Evolutionary conservation across 2,888 invertebrate species (phyloP), one percentile per base, ranked within the genome.

Genomic region (Oegoconia quadripuncta): DNA sequence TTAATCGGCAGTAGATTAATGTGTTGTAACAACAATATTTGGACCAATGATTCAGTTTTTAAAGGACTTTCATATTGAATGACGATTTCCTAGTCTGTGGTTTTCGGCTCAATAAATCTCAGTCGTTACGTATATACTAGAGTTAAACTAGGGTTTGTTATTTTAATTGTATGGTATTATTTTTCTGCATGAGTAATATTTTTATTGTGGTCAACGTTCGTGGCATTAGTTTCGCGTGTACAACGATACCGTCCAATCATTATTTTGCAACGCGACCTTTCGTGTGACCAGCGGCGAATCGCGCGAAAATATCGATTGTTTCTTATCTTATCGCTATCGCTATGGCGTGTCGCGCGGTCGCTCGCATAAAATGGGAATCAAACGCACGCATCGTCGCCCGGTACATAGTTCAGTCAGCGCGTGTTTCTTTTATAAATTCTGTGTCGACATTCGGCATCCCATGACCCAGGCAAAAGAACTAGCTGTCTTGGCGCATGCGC

Each of bases 241-340:
- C 52, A 43, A 50, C 48, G 55, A 46, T 48, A 41, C 52, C 55
- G 57, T 59, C 61, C 54, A 62, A 60, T 65, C 64, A 66, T 69
- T 70, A 78, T 79, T 79, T 79, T 66, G 79, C 79, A 78, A 78
- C 66, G 60, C 59, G 60, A 84, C 84, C 86, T 86, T 83, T 84
- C 78, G 80, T 79, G 80, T 59, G 64, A 70, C 60, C 64, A 56
- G 63, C 62, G 70, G 66, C 64, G 68, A 74, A 80, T 82, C 80
- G 84, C 80, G 84, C 86, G 77, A 86, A 86, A 76, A 70, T 86
- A 73, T 74, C 66, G 73, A 74, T 73, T 73, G 48, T 50, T 52
- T 62, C 64, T 73, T 74, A 76, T 76, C 75, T 76, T 74, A 76
- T 76, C 74, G 76, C 60, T 74, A 77, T 77, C 77, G 72, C 29